Conservation (phyloP, 2,797 vertebrate species). For the Gymnoscopelus microlampas region DNA sequence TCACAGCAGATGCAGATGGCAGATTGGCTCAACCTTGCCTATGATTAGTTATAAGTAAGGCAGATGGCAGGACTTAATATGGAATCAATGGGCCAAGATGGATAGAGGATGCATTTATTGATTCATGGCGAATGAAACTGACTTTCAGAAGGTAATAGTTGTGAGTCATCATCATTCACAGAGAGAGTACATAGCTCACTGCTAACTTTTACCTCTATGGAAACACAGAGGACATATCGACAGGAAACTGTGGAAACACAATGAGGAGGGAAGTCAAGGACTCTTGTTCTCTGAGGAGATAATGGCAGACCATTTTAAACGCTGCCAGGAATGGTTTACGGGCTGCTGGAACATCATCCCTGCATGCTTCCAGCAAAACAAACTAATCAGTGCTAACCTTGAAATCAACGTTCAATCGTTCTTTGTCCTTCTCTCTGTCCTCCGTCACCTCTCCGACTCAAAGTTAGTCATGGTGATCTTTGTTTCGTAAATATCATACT, state of each 20-base stretch:
- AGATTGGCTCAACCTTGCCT: slow-evolving; percentile 66
- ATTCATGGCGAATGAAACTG: slow-evolving; percentile 70
- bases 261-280: slow-evolving; percentile 7
- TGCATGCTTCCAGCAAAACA: slow-evolving; percentile 29
- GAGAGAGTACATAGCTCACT: slow-evolving; percentile 29
- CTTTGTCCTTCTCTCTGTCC: neutral
- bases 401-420: slow-evolving; percentile 28
- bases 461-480: slow-evolving; percentile 25
- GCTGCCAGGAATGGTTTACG: slow-evolving; percentile 22
- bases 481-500: slow-evolving; percentile 50
- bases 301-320: neutral
- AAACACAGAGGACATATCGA: slow-evolving; percentile 35
- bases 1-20: slow-evolving; percentile 38
- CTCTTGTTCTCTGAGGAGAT: slow-evolving; percentile 1
- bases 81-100: slow-evolving; percentile 68
- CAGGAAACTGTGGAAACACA: slow-evolving; percentile 16
- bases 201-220: slow-evolving; percentile 27
- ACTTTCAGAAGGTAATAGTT: slow-evolving; percentile 57
- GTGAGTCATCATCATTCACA: slow-evolving; percentile 34
- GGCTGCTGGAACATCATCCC: slow-evolving; percentile 17
- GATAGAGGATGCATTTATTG: slow-evolving; percentile 68
- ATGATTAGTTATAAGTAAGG: slow-evolving; percentile 66
- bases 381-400: slow-evolving; percentile 29
- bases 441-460: slow-evolving; percentile 20
- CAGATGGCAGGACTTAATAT: slow-evolving; percentile 69